Evolutionary conservation across 1,140 invertebrate genomes (phyloP).

Genomic region (Drosophila parabipectinata): DNA sequence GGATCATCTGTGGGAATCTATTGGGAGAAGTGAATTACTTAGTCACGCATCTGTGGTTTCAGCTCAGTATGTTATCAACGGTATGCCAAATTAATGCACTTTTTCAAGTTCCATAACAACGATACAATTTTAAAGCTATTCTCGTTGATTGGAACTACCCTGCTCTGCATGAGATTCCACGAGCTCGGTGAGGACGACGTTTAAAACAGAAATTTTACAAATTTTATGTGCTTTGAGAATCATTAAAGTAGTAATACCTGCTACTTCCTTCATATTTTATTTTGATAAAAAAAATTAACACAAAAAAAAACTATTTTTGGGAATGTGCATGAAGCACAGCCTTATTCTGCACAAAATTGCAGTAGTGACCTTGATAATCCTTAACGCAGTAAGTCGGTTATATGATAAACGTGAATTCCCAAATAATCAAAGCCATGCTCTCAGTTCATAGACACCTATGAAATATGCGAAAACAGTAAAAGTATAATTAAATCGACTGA

Average conservation of each 20-base stretch:
- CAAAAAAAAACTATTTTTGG: not conserved
- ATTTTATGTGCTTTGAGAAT: not conserved
- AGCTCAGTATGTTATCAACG: not conserved
- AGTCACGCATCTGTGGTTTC: not conserved
- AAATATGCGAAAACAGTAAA: too few species aligned
- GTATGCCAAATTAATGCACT: not conserved
- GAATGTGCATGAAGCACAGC: not conserved
- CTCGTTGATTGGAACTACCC: not conserved
- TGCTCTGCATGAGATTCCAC: conserved; percentile 1
- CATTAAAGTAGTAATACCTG: not conserved
- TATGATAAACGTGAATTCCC: too few species aligned
- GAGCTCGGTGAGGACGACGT: not conserved
- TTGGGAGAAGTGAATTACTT: too few species aligned
- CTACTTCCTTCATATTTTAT: not conserved
- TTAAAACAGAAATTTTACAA: not conserved
- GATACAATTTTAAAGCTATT: not conserved
- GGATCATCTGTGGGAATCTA: not conserved
- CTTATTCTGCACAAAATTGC: not conserved
- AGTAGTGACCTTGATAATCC: not conserved
- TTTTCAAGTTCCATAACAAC: not conserved
- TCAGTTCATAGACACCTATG: too few species aligned
- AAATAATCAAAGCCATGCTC: too few species aligned
- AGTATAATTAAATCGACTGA: not conserved
- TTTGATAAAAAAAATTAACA: not conserved
- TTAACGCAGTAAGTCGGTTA: not conserved